Percentiles rank a stretch among this genome's conserved stretches.
phyloP scores from a whole-genome alignment of 2,797 vertebrate genomes.

The Notamacropus eugenii region DNA sequence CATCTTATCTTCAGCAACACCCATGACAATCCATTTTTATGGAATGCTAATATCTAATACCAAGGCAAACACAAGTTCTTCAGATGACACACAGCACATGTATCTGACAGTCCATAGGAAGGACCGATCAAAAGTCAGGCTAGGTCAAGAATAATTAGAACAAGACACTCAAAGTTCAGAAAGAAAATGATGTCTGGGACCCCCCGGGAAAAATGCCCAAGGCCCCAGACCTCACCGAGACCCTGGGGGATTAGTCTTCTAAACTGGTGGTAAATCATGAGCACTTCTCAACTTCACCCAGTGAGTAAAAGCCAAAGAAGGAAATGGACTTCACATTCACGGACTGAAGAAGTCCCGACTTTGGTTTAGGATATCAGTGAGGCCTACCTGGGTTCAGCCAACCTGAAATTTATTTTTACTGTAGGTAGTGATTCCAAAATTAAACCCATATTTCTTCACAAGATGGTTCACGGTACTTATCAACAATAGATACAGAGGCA shows the following conservation, averaged over 20 bases:
- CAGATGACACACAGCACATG: conserved; percentile 29
- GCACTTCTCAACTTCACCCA: no score
- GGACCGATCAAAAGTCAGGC: conserved; percentile 34
- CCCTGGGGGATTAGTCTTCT: background rate
- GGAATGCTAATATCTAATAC: conserved; percentile 19
- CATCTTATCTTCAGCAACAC: conserved; percentile 55
- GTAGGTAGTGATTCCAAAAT: conserved; percentile 34
- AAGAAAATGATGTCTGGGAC: background rate
- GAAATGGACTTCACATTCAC: conserved; percentile 56
- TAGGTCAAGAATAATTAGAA: conserved; percentile 2
- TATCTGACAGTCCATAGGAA: conserved; percentile 61
- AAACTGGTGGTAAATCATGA: no score
- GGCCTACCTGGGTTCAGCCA: background rate
- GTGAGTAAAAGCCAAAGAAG: conserved; percentile 34
- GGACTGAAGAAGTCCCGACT: conserved; percentile 20
- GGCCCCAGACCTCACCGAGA: background rate
- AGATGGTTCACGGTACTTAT: background rate
- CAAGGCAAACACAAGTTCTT: conserved; percentile 58
- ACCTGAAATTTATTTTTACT: conserved; percentile 4
- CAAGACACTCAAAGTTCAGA: background rate
- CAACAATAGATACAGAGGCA: background rate
- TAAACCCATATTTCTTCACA: conserved; percentile 31
- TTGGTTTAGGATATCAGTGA: conserved; percentile 35
- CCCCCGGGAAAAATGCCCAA: background rate
- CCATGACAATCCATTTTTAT: conserved; percentile 48